These are phyloP conservation scores for Diploscapter pachys DNA, from an alignment of 1,140 invertebrate genomes.

Conservation along the genomic window DNA sequence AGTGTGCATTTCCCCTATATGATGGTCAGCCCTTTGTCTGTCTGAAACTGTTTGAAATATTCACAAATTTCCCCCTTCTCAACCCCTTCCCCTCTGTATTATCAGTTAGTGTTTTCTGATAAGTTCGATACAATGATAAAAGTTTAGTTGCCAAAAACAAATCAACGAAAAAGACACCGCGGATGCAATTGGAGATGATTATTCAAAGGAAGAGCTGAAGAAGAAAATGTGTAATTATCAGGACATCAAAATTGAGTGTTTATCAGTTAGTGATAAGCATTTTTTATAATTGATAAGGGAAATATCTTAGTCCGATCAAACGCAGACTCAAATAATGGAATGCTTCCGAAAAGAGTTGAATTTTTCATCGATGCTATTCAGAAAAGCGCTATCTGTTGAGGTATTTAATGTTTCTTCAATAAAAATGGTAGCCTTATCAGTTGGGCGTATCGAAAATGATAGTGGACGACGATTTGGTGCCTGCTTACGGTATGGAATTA, in stretches of 20 bases:
- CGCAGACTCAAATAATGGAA: constrained; percentile 39
- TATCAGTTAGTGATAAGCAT: constrained; percentile 21
- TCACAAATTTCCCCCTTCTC: not conserved
- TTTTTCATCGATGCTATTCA: constrained; percentile 52
- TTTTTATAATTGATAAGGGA: constrained; percentile 8
- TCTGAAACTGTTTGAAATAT: constrained; percentile 4
- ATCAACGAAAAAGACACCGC: constrained; percentile 47
- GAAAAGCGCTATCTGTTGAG: constrained; percentile 51
- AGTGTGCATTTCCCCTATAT: too few species aligned
- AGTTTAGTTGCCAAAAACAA: constrained; percentile 54
- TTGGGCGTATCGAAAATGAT: constrained; percentile 59
- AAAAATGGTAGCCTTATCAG: constrained; percentile 24
- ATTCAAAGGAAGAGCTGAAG: constrained; percentile 26
- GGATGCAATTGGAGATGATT: constrained; percentile 47
- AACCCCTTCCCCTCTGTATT: constrained; percentile 1
- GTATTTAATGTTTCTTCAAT: constrained; percentile 24
- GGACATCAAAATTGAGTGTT: constrained; percentile 38
- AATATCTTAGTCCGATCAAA: constrained; percentile 38
- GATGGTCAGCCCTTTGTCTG: constrained; percentile 6
- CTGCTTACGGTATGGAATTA: constrained; percentile 42
- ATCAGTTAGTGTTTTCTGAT: too few species aligned
- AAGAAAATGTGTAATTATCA: constrained; percentile 53
- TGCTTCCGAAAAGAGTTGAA: constrained; percentile 56
- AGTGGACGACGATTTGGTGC: constrained; percentile 53
- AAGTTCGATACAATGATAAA: not conserved